Evolutionary conservation across 2,797 vertebrate genomes (phyloP).

Genomic region (Scomberomorus guttatus): DNA sequence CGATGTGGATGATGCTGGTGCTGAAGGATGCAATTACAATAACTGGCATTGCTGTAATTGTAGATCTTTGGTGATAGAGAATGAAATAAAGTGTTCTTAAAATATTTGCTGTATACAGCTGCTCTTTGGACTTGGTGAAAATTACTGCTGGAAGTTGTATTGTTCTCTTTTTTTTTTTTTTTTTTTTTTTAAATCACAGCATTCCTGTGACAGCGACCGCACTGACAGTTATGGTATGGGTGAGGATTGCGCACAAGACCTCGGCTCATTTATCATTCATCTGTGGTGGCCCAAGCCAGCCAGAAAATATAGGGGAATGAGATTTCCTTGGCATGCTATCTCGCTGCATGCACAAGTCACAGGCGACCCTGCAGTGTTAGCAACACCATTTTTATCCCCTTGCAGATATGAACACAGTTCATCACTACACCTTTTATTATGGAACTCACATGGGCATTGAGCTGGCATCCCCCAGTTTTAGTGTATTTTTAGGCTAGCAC

Average conservation of each 20-base stretch:
- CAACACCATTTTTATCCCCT: conserved; percentile 63
- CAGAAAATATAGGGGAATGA: conserved; percentile 69
- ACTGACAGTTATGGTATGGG: conserved; percentile 53
- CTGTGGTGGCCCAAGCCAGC: conserved; percentile 59
- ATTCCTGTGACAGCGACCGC: conserved; percentile 33
- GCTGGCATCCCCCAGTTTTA: conserved; percentile 30
- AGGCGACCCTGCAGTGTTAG: conserved; percentile 54
- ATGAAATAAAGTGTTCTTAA: neutral
- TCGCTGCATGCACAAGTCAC: conserved; percentile 47
- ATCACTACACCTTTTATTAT: conserved; percentile 37
- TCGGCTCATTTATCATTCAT: conserved; percentile 76
- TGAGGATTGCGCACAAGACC: conserved; percentile 59
- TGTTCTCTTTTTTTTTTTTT: conserved; percentile 30
- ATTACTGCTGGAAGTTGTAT: conserved; percentile 5
- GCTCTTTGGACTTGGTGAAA: neutral
- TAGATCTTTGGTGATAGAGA: conserved; percentile 7
- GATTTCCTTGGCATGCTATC: conserved; percentile 73
- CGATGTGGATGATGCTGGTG: neutral
- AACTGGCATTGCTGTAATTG: conserved; percentile 22
- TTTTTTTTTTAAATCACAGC: conserved; percentile 45
- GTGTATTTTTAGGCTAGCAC: conserved; percentile 26
- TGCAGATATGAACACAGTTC: conserved; percentile 62
- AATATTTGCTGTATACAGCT: neutral
- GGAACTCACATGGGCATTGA: conserved; percentile 41
- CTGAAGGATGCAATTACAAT: conserved; percentile 30